These are phyloP conservation scores for Spermophilus dauricus DNA, from an alignment of 2,113 vertebrate genomes.

Conservation along the genomic window DNA sequence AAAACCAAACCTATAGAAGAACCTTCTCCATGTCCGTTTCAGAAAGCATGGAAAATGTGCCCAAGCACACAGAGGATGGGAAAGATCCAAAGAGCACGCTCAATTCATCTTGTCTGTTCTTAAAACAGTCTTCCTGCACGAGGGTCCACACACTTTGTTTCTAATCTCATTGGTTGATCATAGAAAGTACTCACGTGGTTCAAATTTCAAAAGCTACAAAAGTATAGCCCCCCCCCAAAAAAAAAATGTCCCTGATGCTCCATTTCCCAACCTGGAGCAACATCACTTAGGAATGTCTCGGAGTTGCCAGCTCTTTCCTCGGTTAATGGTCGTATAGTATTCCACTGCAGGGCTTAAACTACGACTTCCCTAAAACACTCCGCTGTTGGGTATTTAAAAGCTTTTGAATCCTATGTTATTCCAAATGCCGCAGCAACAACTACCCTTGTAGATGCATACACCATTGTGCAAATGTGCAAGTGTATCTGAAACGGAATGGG, in stretches of 20 bases:
- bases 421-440: background rate
- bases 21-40: background rate
- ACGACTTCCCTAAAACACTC: background rate
- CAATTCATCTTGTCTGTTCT: background rate
- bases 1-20: background rate
- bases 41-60: background rate
- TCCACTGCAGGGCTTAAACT: background rate
- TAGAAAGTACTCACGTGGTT: background rate
- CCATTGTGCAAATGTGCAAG: background rate
- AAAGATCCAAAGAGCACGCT: too few species aligned
- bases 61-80: background rate
- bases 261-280: background rate
- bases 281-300: background rate
- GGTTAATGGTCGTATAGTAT: background rate
- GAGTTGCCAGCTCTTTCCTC: too few species aligned
- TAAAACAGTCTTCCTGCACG: background rate
- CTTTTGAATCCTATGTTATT: background rate
- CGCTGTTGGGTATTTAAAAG: background rate
- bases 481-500: background rate
- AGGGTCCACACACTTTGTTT: background rate
- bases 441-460: background rate
- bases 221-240: background rate
- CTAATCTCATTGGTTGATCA: background rate
- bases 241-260: background rate
- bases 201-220: background rate